Evolutionary conservation across 2,113 vertebrate genomes (phyloP).

Genomic region (Gymnobelideus leadbeateri): DNA sequence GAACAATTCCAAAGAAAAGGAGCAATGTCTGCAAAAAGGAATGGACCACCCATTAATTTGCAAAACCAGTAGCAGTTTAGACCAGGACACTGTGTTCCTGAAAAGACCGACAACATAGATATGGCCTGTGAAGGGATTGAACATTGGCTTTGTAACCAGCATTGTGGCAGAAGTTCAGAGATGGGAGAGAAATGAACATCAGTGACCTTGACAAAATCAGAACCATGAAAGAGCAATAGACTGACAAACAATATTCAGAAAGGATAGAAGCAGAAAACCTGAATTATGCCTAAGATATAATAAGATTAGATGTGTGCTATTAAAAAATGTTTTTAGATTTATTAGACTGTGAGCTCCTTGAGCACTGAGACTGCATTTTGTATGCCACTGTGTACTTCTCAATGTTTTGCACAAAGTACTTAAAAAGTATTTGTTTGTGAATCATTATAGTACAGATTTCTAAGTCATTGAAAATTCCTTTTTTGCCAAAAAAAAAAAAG

Average conservation of each 20-base stretch:
- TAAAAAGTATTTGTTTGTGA: background rate
- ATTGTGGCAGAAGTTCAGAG: background rate
- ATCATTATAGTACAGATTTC: background rate
- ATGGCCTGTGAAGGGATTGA: background rate
- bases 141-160: background rate
- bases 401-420: background rate
- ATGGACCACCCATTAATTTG: slow-evolving; percentile 35
- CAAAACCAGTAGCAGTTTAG: slow-evolving; percentile 47
- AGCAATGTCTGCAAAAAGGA: slow-evolving; percentile 14
- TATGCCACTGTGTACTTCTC: background rate
- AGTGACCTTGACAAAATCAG: background rate
- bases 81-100: slow-evolving; percentile 13
- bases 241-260: background rate
- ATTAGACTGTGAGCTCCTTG: background rate
- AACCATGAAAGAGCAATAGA: background rate
- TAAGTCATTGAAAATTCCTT: no score
- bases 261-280: background rate
- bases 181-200: background rate
- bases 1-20: slow-evolving; percentile 41
- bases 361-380: background rate
- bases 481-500: no score
- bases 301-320: background rate
- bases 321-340: background rate
- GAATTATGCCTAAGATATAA: background rate
- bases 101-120: background rate